phyloP scores from a whole-genome alignment of 2,888 invertebrate species.

The Xanthia togata region DNA sequence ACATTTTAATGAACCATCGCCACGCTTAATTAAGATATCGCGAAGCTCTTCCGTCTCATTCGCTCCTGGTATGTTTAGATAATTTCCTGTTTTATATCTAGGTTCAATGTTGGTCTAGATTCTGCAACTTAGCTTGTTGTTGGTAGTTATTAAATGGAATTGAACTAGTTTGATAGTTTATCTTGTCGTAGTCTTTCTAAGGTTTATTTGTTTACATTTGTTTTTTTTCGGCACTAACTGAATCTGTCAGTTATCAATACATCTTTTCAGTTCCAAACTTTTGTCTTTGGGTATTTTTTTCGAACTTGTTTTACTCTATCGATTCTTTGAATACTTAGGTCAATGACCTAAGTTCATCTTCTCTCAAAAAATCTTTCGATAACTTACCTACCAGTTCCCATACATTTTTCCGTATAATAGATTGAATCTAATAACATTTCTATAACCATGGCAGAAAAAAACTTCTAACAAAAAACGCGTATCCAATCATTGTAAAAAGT shows the following conservation, averaged over 20 bases:
- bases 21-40: constrained; percentile 74
- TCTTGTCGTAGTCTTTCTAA: not conserved
- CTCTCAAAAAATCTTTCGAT: not conserved
- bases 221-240: too few species aligned
- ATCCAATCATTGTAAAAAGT: constrained; percentile 53
- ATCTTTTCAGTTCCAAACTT: too few species aligned
- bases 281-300: not conserved
- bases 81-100: constrained; percentile 62
- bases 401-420: not conserved
- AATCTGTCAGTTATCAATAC: too few species aligned
- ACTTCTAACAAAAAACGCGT: constrained; percentile 37
- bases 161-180: not conserved
- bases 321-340: not conserved
- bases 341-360: not conserved
- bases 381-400: not conserved
- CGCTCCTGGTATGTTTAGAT: constrained; percentile 58
- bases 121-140: constrained; percentile 7
- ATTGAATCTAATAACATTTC: constrained; percentile 22
- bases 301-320: not conserved
- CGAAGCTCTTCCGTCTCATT: constrained; percentile 59
- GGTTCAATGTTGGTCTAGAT: constrained; percentile 54
- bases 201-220: too few species aligned
- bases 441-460: constrained; percentile 13
- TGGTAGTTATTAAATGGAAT: constrained; percentile 5
- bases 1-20: constrained; percentile 74